Evolutionary conservation across 2,888 invertebrate genomes (phyloP).

Genomic region (Megalurothrips usitatus): DNA sequence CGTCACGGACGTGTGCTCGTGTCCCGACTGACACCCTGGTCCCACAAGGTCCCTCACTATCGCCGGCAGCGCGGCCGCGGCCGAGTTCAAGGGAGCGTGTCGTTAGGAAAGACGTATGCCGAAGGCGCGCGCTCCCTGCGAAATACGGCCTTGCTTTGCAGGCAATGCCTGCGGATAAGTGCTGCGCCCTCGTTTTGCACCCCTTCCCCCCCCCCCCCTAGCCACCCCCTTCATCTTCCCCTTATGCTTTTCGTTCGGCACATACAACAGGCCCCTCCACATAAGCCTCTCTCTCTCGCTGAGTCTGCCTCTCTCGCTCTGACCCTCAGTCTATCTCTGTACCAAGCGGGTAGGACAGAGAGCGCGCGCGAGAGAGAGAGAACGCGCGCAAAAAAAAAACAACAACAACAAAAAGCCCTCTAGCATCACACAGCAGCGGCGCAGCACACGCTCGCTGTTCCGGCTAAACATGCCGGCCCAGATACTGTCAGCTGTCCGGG

Average conservation of each 20-base stretch:
- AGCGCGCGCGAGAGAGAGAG: too few species aligned
- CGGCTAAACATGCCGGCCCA: background rate
- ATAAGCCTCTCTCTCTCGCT: too few species aligned
- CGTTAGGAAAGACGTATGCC: background rate
- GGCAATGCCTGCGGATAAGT: constrained; percentile 12
- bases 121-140: background rate
- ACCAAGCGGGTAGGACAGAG: too few species aligned
- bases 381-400: background rate
- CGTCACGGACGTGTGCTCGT: too few species aligned
- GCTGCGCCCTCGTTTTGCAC: background rate
- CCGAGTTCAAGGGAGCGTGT: background rate
- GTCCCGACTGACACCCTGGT: too few species aligned
- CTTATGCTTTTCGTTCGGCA: background rate
- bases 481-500: constrained; percentile 2
- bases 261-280: too few species aligned
- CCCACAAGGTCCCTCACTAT: too few species aligned
- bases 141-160: background rate
- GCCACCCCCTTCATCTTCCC: background rate
- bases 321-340: too few species aligned
- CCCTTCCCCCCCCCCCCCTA: background rate
- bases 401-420: too few species aligned
- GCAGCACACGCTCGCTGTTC: background rate
- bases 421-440: too few species aligned
- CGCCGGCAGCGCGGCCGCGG: too few species aligned
- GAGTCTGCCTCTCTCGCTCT: too few species aligned